phyloP scores from a whole-genome alignment of 2,797 vertebrate species.

The Pseudomugil gertrudae region DNA sequence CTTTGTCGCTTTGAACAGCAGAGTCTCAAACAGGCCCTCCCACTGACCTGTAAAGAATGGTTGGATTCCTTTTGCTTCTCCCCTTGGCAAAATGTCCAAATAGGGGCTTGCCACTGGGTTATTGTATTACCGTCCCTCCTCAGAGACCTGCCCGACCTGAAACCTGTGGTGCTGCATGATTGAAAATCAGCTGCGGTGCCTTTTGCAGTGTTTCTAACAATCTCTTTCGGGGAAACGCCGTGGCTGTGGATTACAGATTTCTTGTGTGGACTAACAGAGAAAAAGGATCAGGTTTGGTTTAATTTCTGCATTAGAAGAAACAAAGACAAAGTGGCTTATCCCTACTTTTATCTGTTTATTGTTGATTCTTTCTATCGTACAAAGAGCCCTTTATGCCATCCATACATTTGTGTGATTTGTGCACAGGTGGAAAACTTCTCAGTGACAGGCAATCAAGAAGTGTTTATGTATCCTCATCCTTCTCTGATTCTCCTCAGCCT shows the following conservation, averaged over 20 bases:
- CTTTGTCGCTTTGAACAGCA: slow-evolving; percentile 68
- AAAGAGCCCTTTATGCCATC: slow-evolving; percentile 10
- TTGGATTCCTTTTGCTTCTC: slow-evolving; percentile 66
- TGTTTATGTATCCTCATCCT: slow-evolving; percentile 43
- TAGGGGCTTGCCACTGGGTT: slow-evolving; percentile 76
- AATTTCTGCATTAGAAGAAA: slow-evolving; percentile 36
- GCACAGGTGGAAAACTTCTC: slow-evolving; percentile 12
- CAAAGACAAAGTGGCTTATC: slow-evolving; percentile 7
- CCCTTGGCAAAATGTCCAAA: slow-evolving; percentile 77
- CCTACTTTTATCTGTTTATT: slow-evolving; percentile 29
- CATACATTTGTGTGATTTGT: slow-evolving; percentile 15
- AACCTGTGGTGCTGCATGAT: slow-evolving; percentile 78
- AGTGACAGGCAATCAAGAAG: slow-evolving; percentile 42
- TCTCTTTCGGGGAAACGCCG: slow-evolving; percentile 60
- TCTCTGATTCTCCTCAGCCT: slow-evolving; percentile 40
- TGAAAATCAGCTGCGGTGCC: slow-evolving; percentile 74
- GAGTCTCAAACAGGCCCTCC: slow-evolving; percentile 70
- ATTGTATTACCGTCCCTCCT: slow-evolving; percentile 76
- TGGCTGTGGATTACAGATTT: slow-evolving; percentile 39
- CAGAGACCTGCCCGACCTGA: slow-evolving; percentile 67
- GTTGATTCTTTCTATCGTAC: neutral
- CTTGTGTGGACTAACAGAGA: slow-evolving; percentile 30
- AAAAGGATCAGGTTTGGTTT: slow-evolving; percentile 35
- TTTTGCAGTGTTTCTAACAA: slow-evolving; percentile 63
- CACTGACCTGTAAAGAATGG: slow-evolving; percentile 71